Evolutionary conservation across 37 sponge, comb jelly and placozoan species (phyloP).

Genomic region (Ephydatia muelleri): DNA sequence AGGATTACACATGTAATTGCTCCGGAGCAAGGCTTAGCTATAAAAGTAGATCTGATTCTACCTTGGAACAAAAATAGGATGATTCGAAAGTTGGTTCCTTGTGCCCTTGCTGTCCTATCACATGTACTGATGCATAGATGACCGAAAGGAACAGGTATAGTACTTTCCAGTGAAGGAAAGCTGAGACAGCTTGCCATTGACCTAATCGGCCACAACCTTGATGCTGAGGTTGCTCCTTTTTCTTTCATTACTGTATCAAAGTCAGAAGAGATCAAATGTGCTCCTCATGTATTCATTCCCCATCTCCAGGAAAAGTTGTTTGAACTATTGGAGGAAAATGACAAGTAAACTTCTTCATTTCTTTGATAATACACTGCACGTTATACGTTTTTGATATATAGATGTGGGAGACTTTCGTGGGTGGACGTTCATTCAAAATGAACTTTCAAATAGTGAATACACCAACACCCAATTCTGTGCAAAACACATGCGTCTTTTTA

Average conservation of each 20-base stretch:
- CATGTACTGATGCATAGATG: slow-evolving; percentile 5
- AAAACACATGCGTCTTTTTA: slow-evolving; percentile 16
- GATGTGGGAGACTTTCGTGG: slow-evolving; percentile 1
- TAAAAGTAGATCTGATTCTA: not conserved
- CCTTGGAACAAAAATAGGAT: slow-evolving; percentile 10
- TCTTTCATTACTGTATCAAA: not conserved
- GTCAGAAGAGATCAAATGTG: no score
- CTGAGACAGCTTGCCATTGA: not conserved
- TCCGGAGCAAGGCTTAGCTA: not conserved
- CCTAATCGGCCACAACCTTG: not conserved
- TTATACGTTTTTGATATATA: not conserved
- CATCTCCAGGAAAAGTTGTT: not conserved
- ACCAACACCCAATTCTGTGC: slow-evolving; percentile 13
- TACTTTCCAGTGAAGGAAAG: slow-evolving; percentile 4
- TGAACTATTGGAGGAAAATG: slow-evolving; percentile 3
- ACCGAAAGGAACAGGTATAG: slow-evolving; percentile 10
- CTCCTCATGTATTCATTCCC: no score
- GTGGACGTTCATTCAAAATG: slow-evolving; percentile 27
- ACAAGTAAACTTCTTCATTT: not conserved
- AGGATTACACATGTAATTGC: not conserved
- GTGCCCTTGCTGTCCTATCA: no score
- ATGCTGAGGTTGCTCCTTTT: slow-evolving; percentile 13
- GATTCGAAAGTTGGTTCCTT: not conserved
- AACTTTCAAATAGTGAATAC: slow-evolving; percentile 26
- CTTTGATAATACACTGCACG: not conserved